Conservation (phyloP, 2,113 vertebrate genomes). For the Nothoprocta perdicaria region DNA sequence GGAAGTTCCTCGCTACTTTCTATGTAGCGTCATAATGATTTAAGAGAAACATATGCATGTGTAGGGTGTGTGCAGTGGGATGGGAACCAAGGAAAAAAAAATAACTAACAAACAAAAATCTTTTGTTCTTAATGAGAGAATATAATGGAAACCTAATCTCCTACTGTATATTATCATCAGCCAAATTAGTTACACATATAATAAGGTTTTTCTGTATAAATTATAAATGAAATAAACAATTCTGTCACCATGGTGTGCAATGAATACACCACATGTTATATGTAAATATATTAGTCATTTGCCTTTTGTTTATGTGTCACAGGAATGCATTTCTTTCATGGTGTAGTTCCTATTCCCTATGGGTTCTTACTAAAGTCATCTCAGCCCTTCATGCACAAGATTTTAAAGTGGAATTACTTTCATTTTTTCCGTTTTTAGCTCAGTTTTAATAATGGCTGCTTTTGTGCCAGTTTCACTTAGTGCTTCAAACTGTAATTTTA, state of each 20-base stretch:
- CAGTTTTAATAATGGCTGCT: conserved; percentile 78
- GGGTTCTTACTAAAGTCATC: conserved; percentile 73
- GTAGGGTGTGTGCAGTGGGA: not conserved
- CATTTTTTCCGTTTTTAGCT: conserved; percentile 55
- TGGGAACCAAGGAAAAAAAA: conserved; percentile 61
- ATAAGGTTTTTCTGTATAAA: conserved; percentile 84
- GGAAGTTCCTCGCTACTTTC: conserved; percentile 43
- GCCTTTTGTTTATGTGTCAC: conserved; percentile 82
- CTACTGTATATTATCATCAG: conserved; percentile 78
- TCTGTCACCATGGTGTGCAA: conserved; percentile 80
- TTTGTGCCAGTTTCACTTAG: conserved; percentile 77
- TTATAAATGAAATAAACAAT: conserved; percentile 87
- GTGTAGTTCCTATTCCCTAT: conserved; percentile 71
- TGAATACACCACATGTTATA: conserved; percentile 83
- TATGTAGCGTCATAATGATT: conserved; percentile 19
- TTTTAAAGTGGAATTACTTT: conserved; percentile 74
- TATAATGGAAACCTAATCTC: conserved; percentile 78
- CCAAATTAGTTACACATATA: conserved; percentile 85
- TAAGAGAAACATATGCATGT: conserved; percentile 5
- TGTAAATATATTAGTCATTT: conserved; percentile 86
- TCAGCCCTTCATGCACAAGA: conserved; percentile 61
- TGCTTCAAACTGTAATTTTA: conserved; percentile 74
- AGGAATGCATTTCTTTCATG: conserved; percentile 80
- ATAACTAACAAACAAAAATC: conserved; percentile 62
- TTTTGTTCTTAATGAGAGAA: conserved; percentile 78